Percentiles rank a stretch among this genome's conserved stretches.
Conservation (phyloP, 2,113 vertebrate genomes). For the Chaetodon auriga region DNA sequence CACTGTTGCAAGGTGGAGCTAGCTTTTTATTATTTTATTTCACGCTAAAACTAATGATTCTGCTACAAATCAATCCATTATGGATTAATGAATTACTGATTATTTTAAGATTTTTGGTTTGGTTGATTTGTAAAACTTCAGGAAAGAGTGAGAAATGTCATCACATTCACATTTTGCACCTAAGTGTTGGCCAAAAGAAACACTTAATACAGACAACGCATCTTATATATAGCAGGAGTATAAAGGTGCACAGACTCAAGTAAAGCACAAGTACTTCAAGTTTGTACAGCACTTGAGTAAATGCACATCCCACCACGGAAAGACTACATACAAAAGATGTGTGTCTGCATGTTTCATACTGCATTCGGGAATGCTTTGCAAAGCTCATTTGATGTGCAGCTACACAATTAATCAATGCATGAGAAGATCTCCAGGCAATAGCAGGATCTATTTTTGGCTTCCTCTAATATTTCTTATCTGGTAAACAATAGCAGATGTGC, state of each 20-base stretch:
- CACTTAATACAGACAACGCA: too few species aligned
- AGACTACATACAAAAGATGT: neutral
- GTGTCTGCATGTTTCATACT: conserved; percentile 17
- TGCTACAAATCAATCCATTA: neutral
- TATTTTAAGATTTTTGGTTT: too few species aligned
- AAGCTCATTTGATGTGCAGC: conserved; percentile 47
- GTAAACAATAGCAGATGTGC: conserved; percentile 68
- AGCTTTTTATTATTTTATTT: neutral
- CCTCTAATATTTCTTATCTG: conserved; percentile 41
- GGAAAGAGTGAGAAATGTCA: neutral
- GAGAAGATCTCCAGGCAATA: conserved; percentile 55
- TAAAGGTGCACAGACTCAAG: neutral
- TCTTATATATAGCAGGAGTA: neutral
- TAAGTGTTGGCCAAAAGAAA: neutral
- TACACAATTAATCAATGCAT: conserved; percentile 51
- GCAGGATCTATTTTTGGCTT: conserved; percentile 68
- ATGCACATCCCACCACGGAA: conserved; percentile 2
- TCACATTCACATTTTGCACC: neutral
- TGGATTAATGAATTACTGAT: neutral
- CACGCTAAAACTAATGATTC: neutral
- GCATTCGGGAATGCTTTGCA: conserved; percentile 50
- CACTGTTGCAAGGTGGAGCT: neutral
- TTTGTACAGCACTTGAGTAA: neutral
- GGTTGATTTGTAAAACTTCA: neutral
- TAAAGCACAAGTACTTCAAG: neutral